Base-by-base conservation (phyloP, 2,113 vertebrate species). In the Silurus meridionalis region DNA sequence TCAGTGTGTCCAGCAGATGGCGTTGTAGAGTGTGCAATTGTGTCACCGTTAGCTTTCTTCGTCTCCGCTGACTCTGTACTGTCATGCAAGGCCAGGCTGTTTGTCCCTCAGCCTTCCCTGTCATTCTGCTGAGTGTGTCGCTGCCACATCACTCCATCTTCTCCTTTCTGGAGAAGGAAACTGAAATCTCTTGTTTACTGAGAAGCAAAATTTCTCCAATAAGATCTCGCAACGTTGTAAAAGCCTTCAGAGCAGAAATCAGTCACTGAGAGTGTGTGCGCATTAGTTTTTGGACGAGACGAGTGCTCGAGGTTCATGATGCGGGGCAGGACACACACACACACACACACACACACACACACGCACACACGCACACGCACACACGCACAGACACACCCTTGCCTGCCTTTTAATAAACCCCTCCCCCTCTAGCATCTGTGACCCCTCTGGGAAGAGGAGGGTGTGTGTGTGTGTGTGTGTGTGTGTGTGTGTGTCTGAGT, bases 1-100 rank as follows among this genome's bases (percentile, higher is more conserved):
- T 8, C 1, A 46, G 3, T 6, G 23, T 80, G 67, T 69, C 91
- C 90, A 90, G 89, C 90, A 90, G 91, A 86, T 89, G 91, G 91
- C 37, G 89, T 80, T 90, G 75, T 86, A 80, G 85, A 91, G 90
- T 69, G 64, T 77, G 28, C 46, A 81, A 90, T 90, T 21, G 48
- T 53, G 9, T 78, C 83, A 4, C 46, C 14, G 37, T 85, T 71
- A 50, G 71, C 48, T 6, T 46, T 71, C 25, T 11, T 64, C 63
- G 50, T 37, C 25, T 46, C 83, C 0, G 75, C 48, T 58, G 48
- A 63, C 8, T 21, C 63, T 79, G 25, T 57, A 79, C 87, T 79
- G 88, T 89, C 83, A 87, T 58, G 61, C 77, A 72, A 86, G 83
- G 57, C 83, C 60, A 48, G 37, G 28, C 87, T 63, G 84, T 83